Conservation (phyloP, 2,888 invertebrate genomes). For the Physocephala rufipes region DNA sequence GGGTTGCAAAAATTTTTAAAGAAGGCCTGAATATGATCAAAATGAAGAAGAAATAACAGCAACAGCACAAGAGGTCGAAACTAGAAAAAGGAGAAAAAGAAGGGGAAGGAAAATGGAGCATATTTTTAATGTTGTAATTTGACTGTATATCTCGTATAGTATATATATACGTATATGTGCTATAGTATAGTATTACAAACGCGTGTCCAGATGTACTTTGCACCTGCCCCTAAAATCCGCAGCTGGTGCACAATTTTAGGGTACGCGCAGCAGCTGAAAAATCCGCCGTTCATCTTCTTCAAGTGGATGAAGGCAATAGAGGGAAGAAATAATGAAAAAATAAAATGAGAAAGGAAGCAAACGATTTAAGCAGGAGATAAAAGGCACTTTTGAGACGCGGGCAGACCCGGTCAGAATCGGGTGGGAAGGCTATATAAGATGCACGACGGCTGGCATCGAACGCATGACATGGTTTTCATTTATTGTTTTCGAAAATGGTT, state of each 20-base stretch:
- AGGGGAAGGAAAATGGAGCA: neutral
- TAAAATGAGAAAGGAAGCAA: too few relatives aligned
- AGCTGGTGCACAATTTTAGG: neutral
- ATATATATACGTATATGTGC: neutral
- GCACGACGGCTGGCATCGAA: slow-evolving; percentile 14
- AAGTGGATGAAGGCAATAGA: slow-evolving; percentile 24
- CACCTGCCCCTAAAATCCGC: slow-evolving; percentile 36
- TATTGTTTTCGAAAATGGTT: too few relatives aligned
- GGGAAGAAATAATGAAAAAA: too few relatives aligned
- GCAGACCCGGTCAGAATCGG: too few relatives aligned
- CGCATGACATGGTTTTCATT: slow-evolving; percentile 29
- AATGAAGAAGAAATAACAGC: neutral
- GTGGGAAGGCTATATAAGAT: slow-evolving; percentile 13
- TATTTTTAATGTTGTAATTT: too few relatives aligned
- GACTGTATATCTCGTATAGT: neutral
- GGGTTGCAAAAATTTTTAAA: slow-evolving; percentile 6
- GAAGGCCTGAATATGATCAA: neutral
- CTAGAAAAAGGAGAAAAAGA: neutral
- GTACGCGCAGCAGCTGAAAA: neutral
- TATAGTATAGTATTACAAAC: slow-evolving; percentile 29
- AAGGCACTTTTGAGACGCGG: too few relatives aligned
- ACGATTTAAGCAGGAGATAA: slow-evolving; percentile 30
- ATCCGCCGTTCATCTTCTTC: slow-evolving; percentile 15
- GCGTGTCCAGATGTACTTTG: slow-evolving; percentile 36
- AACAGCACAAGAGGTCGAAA: too few relatives aligned